Base-by-base conservation (phyloP, 1,140 invertebrate genomes). In the Nomia melanderi region DNA sequence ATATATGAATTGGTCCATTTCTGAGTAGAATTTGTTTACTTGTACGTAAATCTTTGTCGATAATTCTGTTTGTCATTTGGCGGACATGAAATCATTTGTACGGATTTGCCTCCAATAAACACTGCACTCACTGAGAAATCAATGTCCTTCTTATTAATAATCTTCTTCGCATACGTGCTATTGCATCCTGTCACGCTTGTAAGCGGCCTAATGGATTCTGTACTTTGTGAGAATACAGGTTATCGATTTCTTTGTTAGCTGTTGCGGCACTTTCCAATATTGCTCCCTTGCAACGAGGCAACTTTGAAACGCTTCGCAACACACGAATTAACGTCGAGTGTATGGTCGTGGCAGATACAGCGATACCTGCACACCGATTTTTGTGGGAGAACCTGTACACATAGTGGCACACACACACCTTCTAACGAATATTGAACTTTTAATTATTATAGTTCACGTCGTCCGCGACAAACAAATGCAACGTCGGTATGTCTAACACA, bases 241-340 rank as follows among this genome's bases (percentile, higher is more conserved):
- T 75, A 75, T 75, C 64, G 64, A 75, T 75, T 75, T 75, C 39
- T 75, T 75, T 67, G 64, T 67, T 57, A 25, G 53, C 23, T 39
- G 39, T 25, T 36, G 29, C 44, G 39, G 36, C 73, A 29, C 53
- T 67, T 75, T 67, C 64, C 73, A 67, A 75, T 75, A 56, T 74
- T 41, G 71, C 33, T 54, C 60, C 47, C 60, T 65, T 65, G 60
- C 54, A 74, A 65, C 71, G 17, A 36, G 44, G 25, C 25, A 20
- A 74, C 71, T 74, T 74, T 65, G 60, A 74, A 65, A 74, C 71
- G 60, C 71, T 64, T 9, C 14, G 33, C 14, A 47, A 65, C 47
- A 74, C 62, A 74, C 71, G 71, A 74, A 74, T 74, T 65, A 74
- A 74, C 71, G 47, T 41, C 60, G 39, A 25, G 6, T 27, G 25